Evolutionary conservation across 2,113 vertebrate species (phyloP).

Genomic region (Entomyzon cyanotis): DNA sequence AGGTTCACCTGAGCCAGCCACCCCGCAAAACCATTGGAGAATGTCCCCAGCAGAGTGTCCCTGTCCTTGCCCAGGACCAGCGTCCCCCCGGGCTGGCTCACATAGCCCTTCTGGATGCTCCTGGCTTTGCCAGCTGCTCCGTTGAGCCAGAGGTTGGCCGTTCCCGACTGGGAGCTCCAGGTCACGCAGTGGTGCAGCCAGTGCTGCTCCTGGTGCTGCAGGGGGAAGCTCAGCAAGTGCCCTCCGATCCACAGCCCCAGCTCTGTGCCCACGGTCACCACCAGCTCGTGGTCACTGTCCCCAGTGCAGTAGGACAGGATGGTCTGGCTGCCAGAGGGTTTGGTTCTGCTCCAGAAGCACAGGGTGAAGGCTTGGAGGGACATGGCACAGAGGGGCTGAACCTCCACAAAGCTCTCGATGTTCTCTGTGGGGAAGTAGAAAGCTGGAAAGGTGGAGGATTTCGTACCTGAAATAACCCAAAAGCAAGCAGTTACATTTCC

Average conservation of each 20-base stretch:
- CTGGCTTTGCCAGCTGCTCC: constrained; percentile 68
- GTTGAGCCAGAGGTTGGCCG: constrained; percentile 72
- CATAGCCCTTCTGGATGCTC: constrained; percentile 68
- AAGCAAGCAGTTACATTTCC: neutral
- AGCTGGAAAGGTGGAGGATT: constrained; percentile 65
- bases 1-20: constrained; percentile 76
- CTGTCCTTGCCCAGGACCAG: constrained; percentile 80
- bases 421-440: constrained; percentile 76
- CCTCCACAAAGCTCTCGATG: constrained; percentile 69
- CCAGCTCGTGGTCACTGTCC: constrained; percentile 75
- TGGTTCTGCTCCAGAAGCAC: constrained; percentile 75
- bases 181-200: constrained; percentile 82
- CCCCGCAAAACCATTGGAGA: constrained; percentile 72
- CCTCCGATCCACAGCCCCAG: constrained; percentile 79
- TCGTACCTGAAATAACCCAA: neutral
- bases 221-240: constrained; percentile 73
- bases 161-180: constrained; percentile 77
- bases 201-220: constrained; percentile 39
- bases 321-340: constrained; percentile 42
- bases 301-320: constrained; percentile 78
- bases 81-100: constrained; percentile 55
- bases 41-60: constrained; percentile 76
- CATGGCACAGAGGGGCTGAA: constrained; percentile 64
- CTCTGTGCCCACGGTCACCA: constrained; percentile 66
- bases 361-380: constrained; percentile 76